Evolutionary conservation across 2,888 invertebrate species (phyloP).

Genomic region (Drosophila niveifrons): DNA sequence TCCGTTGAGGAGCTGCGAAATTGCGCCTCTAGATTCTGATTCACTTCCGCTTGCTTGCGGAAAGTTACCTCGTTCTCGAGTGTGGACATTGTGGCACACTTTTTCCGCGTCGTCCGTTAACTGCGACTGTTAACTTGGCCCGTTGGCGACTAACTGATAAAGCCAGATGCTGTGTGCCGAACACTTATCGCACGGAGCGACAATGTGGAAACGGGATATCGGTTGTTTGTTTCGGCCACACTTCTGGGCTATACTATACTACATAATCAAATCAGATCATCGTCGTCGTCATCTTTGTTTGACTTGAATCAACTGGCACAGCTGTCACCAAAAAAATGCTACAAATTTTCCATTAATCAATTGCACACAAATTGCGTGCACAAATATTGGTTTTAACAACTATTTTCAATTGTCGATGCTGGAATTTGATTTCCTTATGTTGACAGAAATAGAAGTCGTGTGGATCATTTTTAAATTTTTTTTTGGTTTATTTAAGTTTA

Average conservation of each 20-base stretch:
- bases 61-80: slow-evolving; percentile 77
- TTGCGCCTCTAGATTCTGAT: slow-evolving; percentile 76
- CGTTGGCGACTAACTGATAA: slow-evolving; percentile 44
- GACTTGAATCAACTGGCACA: slow-evolving; percentile 55
- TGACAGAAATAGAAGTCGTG: neutral
- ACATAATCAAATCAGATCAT: neutral
- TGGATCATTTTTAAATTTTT: slow-evolving; percentile 28
- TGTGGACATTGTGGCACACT: slow-evolving; percentile 68
- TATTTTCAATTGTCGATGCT: slow-evolving; percentile 8
- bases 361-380: slow-evolving; percentile 35
- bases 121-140: slow-evolving; percentile 21
- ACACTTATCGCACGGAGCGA: slow-evolving; percentile 66
- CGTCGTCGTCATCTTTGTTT: slow-evolving; percentile 29
- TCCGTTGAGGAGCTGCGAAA: slow-evolving; percentile 82
- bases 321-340: slow-evolving; percentile 47
- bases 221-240: slow-evolving; percentile 72
- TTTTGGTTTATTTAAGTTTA: slow-evolving; percentile 75
- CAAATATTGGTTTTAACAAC: slow-evolving; percentile 41
- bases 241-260: slow-evolving; percentile 18
- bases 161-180: slow-evolving; percentile 48
- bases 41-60: slow-evolving; percentile 73
- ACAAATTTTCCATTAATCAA: slow-evolving; percentile 74
- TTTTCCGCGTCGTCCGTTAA: slow-evolving; percentile 10
- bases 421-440: slow-evolving; percentile 12
- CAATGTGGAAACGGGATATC: slow-evolving; percentile 62